A percentile compares a stretch with the other conserved stretches of the same genome.
Conservation (phyloP, 2,797 vertebrate species). For the Poeciliopsis presidionis region DNA sequence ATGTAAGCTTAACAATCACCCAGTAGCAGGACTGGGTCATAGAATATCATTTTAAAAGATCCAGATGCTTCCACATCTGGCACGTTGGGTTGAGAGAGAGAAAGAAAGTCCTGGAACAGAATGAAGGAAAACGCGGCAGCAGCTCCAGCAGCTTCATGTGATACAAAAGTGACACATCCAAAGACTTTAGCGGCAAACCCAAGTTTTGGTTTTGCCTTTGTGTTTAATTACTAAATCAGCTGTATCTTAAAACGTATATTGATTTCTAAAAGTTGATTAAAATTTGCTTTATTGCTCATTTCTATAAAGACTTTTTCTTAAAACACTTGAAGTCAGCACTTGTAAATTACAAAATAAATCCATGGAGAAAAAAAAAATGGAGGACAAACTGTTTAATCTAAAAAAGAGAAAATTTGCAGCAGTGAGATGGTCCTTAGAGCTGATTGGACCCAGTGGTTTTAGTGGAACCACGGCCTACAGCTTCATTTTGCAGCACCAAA, state of each 20-base stretch:
- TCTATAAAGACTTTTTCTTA: not conserved
- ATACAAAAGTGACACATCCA: not conserved
- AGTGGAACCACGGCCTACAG: not conserved
- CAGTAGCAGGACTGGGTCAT: constrained; percentile 42
- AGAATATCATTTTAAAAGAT: constrained; percentile 45
- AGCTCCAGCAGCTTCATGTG: too few relatives aligned
- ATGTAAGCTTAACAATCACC: constrained; percentile 10
- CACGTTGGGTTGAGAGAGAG: constrained; percentile 14
- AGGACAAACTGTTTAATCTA: not conserved
- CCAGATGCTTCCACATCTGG: constrained; percentile 61
- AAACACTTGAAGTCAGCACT: not conserved
- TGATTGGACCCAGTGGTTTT: not conserved
- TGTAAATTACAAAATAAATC: not conserved
- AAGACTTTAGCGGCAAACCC: not conserved
- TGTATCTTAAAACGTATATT: not conserved
- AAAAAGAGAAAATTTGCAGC: not conserved
- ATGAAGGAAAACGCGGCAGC: not conserved
- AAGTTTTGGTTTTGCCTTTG: not conserved
- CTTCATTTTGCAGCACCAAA: too few relatives aligned
- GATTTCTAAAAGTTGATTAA: not conserved
- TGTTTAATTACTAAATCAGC: not conserved
- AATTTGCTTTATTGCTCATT: not conserved
- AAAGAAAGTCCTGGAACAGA: not conserved
- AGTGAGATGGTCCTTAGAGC: not conserved
- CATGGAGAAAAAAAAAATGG: not conserved